Conservation (phyloP, 1,140 invertebrate species). For the Solenopsis fugax region DNA sequence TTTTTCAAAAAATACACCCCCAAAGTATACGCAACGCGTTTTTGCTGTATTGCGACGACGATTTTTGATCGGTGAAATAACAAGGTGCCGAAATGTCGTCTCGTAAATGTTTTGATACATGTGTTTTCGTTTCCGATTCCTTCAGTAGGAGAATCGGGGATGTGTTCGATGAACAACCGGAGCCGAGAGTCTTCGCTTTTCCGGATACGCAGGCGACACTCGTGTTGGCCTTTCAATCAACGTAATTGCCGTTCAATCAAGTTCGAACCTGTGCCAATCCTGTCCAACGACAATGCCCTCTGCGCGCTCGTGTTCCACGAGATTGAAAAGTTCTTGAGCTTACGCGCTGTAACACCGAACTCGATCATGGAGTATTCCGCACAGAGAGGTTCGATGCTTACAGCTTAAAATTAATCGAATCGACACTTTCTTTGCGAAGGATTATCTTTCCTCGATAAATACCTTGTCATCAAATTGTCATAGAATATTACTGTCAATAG, state of each 20-base stretch:
- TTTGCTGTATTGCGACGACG: not conserved
- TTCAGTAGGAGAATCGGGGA: not conserved
- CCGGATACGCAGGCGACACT: conserved; percentile 63
- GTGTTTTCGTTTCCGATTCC: conserved; percentile 28
- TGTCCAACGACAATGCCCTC: conserved; percentile 62
- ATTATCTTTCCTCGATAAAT: not conserved
- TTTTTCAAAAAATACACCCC: not conserved
- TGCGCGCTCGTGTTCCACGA: conserved; percentile 57
- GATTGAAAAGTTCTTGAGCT: conserved; percentile 71
- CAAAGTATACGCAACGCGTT: not conserved
- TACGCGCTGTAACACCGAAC: conserved; percentile 41
- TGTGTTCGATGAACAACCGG: conserved; percentile 16
- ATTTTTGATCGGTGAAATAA: conserved; percentile 15
- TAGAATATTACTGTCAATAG: not conserved
- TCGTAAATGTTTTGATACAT: conserved; percentile 41
- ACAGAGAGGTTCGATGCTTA: not conserved
- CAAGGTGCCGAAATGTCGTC: not conserved
- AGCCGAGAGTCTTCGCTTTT: conserved; percentile 29
- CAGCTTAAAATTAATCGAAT: conserved; percentile 26
- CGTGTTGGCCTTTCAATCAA: conserved; percentile 71
- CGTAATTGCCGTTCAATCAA: conserved; percentile 75
- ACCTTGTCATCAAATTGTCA: not conserved
- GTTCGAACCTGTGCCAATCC: conserved; percentile 61
- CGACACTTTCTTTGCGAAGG: not conserved
- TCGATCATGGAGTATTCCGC: conserved; percentile 50